Base-by-base conservation (phyloP, 23 tunicate species). In the Ciona savignyi region DNA sequence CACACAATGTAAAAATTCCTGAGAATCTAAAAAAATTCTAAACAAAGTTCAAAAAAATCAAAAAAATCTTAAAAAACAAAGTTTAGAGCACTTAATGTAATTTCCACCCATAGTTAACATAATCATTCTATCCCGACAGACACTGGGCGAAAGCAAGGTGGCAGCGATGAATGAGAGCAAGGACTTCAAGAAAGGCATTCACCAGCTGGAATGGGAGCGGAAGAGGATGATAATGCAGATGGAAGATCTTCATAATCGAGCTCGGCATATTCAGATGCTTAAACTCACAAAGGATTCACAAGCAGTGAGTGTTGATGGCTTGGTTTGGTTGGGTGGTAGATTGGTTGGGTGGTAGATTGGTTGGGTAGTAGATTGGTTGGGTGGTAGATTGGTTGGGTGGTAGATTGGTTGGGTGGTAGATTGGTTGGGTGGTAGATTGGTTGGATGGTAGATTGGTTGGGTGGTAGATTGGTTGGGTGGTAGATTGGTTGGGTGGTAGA, bases 101-200 rank as follows among this genome's bases (percentile, higher is more conserved):
- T 51, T 19, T 51, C 21, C 21, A 51, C 62, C 20, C 62, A 19
- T 19, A 51, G 20, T 51, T 51, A 21, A 21, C 21, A 21, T 51
- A 51, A n/a, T n/a, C n/a, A n/a, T n/a, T 74, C 9, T 74, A 26
- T 60, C 42, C 19, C 35, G 33, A 27, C 70, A 77, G 81, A 63
- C 77, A 21, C 81, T 83, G 33, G 99, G 99, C 4, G 89, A 87
- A 62, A 77, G 80, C 78, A 94, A 94, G 75, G 89, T 94, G 19
- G 95, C 93, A 27, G 90, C 95, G 29, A 94, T 94, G 99, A 86
- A 75, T 4, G 99, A 94, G 66, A 70, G 83, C 74, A 83, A 83
- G 49, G 99, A 94, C 71, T 94, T 94, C 76, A 94, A 87, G 82
- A 94, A 94, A 75, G 99, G 99, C 27, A 94, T 94, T 35, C 99